Base-by-base conservation (phyloP, 2,113 vertebrate species). In the Sturnus vulgaris region DNA sequence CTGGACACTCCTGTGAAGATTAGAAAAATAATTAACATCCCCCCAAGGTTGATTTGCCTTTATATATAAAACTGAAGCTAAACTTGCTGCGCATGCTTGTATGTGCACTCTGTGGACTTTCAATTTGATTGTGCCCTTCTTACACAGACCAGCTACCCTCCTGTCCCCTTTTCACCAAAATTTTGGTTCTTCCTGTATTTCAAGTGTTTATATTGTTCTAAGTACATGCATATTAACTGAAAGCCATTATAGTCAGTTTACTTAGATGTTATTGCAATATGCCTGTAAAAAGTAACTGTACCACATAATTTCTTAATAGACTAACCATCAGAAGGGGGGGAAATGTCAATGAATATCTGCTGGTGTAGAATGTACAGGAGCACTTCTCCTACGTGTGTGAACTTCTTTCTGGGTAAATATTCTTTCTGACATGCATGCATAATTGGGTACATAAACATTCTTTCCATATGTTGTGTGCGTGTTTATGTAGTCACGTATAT, bases 41-140 rank as follows among this genome's bases (percentile, higher is more conserved):
- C 1, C 3, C 2, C 4, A 31, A 35, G 42, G 2, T 2, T 55
- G 40, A 16, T 85, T 76, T 77, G 11, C 3, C 0, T 0, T 33
- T 92, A 24, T 25, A 42, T 16, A 46, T 12, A 30, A 68, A 83
- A 86, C 39, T 66, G 6, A 50, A 61, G 2, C 8, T 66, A 70
- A 65, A 49, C 5, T 49, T 53, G 15, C 17, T 53, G 40, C 0
- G 15, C 4, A 64, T 0, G 18, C 4, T 60, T 1, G 4, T 21
- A 3, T 7, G 19, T 10, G 6, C 30, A 8, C 5, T 47, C 27
- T 63, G 37, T 1, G 1, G 18, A 15, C 23, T 65, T 33, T 49
- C 18, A 84, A 12, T 77, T 55, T 83, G 10, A 40, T 40, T 59
- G 10, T 49, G 39, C 12, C 64, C 4, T 65, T 79, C 33, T 46